A percentile compares a stretch with the other conserved stretches of the same genome.
Evolutionary conservation across 1,140 invertebrate genomes (phyloP).

Genomic region (Papilio machaon): DNA sequence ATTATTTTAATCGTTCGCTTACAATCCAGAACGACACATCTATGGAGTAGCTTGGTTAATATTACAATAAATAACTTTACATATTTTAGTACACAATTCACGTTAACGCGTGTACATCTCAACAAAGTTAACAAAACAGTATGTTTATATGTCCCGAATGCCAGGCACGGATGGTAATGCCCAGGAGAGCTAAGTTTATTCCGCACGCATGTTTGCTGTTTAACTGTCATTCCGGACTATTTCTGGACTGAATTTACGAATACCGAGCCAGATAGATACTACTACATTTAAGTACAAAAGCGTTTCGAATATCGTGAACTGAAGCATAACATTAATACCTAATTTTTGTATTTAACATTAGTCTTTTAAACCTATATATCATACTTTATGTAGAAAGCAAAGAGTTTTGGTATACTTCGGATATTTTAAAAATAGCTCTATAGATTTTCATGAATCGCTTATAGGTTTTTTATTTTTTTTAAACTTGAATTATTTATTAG

Average conservation of each 20-base stretch:
- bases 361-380: too few relatives aligned
- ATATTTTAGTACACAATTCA: constrained; percentile 2
- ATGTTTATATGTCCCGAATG: constrained; percentile 12
- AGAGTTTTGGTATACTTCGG: too few relatives aligned
- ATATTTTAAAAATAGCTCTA: too few relatives aligned
- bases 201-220: constrained; percentile 39
- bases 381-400: too few relatives aligned
- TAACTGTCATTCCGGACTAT: constrained; percentile 45
- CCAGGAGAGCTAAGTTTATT: constrained; percentile 29
- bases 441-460: too few relatives aligned
- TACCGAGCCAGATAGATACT: constrained; percentile 26
- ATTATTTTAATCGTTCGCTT: too few relatives aligned
- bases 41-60: too few relatives aligned
- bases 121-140: constrained; percentile 2
- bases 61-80: not conserved
- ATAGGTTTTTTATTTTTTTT: too few relatives aligned
- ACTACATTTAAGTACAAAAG: constrained; percentile 6
- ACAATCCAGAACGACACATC: too few relatives aligned
- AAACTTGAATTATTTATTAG: too few relatives aligned
- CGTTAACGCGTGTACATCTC: not conserved
- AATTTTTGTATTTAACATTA: not conserved
- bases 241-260: constrained; percentile 39
- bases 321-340: not conserved
- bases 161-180: constrained; percentile 24
- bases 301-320: not conserved